Conservation (phyloP, 2,888 invertebrate genomes). For the Phortica magna region DNA sequence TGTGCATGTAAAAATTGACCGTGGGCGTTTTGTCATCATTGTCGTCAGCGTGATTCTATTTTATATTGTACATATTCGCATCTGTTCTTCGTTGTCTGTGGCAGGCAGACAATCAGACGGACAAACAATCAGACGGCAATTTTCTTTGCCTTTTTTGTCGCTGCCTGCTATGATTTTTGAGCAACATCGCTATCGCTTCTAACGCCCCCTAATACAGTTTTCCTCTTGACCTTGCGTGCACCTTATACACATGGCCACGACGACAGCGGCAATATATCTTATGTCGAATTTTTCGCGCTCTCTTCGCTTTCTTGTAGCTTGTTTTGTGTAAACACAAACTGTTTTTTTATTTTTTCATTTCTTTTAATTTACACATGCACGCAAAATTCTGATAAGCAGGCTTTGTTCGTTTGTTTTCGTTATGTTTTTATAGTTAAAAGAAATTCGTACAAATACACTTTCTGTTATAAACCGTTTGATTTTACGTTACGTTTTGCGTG, state of each 20-base stretch:
- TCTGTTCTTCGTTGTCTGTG: constrained; percentile 50
- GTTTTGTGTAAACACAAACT: constrained; percentile 1
- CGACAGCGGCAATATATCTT: not conserved
- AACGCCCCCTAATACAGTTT: constrained; percentile 49
- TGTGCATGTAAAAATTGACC: constrained; percentile 35
- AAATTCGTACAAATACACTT: not conserved
- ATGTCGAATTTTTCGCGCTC: not conserved
- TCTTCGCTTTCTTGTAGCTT: constrained; percentile 4
- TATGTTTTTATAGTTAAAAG: not conserved
- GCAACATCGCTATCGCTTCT: constrained; percentile 46
- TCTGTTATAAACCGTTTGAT: not conserved
- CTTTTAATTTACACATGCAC: not conserved
- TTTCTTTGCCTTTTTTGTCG: constrained; percentile 70
- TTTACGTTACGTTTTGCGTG: not conserved
- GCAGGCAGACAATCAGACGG: constrained; percentile 65
- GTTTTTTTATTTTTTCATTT: constrained; percentile 1
- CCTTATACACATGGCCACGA: constrained; percentile 2
- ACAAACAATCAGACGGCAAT: constrained; percentile 48
- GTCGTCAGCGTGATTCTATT: constrained; percentile 50
- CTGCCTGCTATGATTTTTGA: constrained; percentile 51
- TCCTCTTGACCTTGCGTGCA: constrained; percentile 29
- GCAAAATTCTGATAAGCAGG: constrained; percentile 6
- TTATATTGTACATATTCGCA: constrained; percentile 34
- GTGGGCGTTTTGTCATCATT: constrained; percentile 63
- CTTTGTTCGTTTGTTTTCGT: not conserved